Conservation (phyloP, 2,888 invertebrate species). For the Aquatica leii region DNA sequence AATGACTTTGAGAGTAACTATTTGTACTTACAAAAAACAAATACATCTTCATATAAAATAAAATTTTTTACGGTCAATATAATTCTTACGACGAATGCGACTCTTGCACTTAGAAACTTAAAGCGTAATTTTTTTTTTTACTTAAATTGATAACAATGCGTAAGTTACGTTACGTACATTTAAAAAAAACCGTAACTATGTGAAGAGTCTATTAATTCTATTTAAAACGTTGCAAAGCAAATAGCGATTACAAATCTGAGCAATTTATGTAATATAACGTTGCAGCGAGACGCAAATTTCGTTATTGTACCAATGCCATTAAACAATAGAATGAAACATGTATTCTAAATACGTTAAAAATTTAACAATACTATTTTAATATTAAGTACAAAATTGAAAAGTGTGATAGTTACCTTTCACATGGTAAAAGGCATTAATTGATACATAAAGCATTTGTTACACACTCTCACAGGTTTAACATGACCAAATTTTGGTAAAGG, state of each 20-base stretch:
- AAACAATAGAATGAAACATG: conserved; percentile 13
- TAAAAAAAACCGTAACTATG: neutral
- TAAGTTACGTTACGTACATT: neutral
- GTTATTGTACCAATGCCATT: too few relatives aligned
- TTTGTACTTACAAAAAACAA: conserved; percentile 29
- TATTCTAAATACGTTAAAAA: conserved; percentile 21
- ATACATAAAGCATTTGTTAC: conserved; percentile 85
- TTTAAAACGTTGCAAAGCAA: too few relatives aligned
- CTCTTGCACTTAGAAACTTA: neutral
- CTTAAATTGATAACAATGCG: too few relatives aligned
- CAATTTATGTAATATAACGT: too few relatives aligned
- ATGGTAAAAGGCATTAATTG: conserved; percentile 72
- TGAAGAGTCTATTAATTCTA: neutral
- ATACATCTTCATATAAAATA: conserved; percentile 14
- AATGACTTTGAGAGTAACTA: conserved; percentile 28
- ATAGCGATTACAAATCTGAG: too few relatives aligned
- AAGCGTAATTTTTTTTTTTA: too few relatives aligned
- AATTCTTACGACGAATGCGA: neutral
- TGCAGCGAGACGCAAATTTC: too few relatives aligned
- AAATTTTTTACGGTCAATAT: conserved; percentile 1
- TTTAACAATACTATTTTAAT: conserved; percentile 29
- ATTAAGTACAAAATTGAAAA: conserved; percentile 40
- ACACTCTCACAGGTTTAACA: conserved; percentile 91
- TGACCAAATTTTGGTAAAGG: conserved; percentile 94
- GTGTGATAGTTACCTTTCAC: conserved; percentile 45